These are phyloP conservation scores for Calliopsis andreniformis DNA, from an alignment of 1,140 invertebrate genomes.

Conservation along the genomic window DNA sequence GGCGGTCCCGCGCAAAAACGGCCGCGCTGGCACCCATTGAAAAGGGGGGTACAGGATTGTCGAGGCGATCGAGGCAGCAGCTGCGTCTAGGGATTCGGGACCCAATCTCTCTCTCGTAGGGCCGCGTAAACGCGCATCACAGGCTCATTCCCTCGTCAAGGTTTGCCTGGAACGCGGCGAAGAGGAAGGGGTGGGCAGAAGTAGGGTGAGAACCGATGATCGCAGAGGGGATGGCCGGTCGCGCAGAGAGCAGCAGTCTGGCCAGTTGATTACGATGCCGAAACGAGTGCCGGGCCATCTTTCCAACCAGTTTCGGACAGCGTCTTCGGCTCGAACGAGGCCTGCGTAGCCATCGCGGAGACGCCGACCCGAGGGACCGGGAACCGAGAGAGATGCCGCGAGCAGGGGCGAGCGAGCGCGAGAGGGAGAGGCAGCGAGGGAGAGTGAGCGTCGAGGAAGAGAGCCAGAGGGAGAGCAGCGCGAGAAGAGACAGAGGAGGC, in stretches of 20 bases:
- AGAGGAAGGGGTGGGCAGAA: slow-evolving; percentile 34
- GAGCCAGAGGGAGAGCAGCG: background rate
- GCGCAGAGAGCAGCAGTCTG: slow-evolving; percentile 55
- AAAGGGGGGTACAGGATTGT: background rate
- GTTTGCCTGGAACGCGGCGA: slow-evolving; percentile 34
- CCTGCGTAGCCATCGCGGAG: slow-evolving; percentile 22
- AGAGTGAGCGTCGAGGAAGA: background rate
- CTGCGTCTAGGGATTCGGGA: slow-evolving; percentile 5
- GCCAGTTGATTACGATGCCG: slow-evolving; percentile 65
- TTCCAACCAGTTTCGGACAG: slow-evolving; percentile 66
- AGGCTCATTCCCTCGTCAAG: slow-evolving; percentile 23
- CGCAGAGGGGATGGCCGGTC: slow-evolving; percentile 41
- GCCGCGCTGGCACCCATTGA: background rate
- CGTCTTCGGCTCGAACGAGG: slow-evolving; percentile 52
- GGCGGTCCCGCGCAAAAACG: slow-evolving; percentile 4
- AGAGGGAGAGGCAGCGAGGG: background rate
- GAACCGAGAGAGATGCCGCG: background rate
- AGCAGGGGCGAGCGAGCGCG: background rate
- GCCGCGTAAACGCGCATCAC: slow-evolving; percentile 30
- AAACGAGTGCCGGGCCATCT: slow-evolving; percentile 60
- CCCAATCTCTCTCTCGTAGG: slow-evolving; percentile 1
- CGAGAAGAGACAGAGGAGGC: slow-evolving; percentile 40
- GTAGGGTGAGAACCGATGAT: slow-evolving; percentile 45
- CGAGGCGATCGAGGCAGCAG: background rate
- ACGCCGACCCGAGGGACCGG: background rate